Conservation (phyloP, 2,113 vertebrate species). For the Ammodramus savannarum region DNA sequence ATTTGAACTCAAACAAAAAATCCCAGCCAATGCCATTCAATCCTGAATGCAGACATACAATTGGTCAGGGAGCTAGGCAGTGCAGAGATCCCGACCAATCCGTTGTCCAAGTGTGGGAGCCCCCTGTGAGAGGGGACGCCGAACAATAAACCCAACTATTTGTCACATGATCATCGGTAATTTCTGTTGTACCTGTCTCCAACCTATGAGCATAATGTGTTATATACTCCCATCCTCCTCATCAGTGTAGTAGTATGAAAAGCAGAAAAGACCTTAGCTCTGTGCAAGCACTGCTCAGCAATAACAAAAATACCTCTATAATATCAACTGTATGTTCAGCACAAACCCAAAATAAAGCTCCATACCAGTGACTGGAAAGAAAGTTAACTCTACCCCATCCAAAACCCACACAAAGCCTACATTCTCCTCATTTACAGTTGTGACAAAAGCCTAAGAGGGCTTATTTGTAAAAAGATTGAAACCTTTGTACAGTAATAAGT, state of each 20-base stretch:
- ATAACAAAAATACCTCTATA: not conserved
- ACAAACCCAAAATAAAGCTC: not conserved
- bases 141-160: not conserved
- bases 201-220: not conserved
- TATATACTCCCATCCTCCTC: not conserved
- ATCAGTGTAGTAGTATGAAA: not conserved
- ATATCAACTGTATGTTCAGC: not conserved
- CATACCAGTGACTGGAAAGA: not conserved
- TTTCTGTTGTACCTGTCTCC: not conserved
- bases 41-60: not conserved
- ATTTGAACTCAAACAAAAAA: not conserved
- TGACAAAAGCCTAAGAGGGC: not conserved
- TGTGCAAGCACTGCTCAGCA: not conserved
- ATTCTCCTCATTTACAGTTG: not conserved
- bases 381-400: not conserved
- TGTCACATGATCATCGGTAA: not conserved
- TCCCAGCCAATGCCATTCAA: not conserved
- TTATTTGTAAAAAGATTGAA: not conserved
- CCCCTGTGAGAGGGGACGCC: not conserved
- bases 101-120: not conserved
- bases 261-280: not conserved
- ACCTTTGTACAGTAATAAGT: not conserved
- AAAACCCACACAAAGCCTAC: not conserved
- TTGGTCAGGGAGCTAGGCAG: not conserved
- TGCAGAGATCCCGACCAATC: not conserved